Evolutionary conservation across 2,888 invertebrate species (phyloP).

Genomic region (Phyto melanocephala): DNA sequence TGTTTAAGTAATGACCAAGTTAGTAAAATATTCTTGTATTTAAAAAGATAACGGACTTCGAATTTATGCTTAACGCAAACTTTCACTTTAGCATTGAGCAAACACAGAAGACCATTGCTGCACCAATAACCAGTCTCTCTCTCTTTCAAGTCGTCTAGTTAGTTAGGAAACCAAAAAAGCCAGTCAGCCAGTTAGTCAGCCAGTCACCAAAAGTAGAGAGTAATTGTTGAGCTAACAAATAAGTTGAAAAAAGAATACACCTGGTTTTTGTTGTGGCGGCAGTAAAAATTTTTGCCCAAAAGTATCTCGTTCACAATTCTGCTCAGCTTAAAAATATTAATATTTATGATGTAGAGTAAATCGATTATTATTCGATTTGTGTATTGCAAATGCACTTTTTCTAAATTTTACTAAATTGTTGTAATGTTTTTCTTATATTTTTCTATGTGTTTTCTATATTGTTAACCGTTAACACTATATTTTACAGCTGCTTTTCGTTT

Average conservation of each 20-base stretch:
- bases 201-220: constrained; percentile 24
- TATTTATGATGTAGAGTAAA: too few relatives aligned
- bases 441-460: not conserved
- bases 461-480: constrained; percentile 28
- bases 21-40: constrained; percentile 58
- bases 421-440: constrained; percentile 23
- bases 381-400: not conserved
- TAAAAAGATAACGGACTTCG: constrained; percentile 75
- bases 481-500: constrained; percentile 37
- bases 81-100: constrained; percentile 75
- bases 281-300: constrained; percentile 11
- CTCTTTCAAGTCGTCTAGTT: not conserved
- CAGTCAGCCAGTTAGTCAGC: not conserved
- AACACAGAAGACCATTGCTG: constrained; percentile 34
- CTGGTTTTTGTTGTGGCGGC: constrained; percentile 22
- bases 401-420: constrained; percentile 10
- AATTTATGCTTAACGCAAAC: constrained; percentile 72
- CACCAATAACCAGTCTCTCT: constrained; percentile 11
- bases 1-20: constrained; percentile 65
- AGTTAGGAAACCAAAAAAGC: not conserved
- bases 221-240: constrained; percentile 30
- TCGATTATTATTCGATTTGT: not conserved
- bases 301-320: not conserved
- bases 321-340: not conserved
- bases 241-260: not conserved